phyloP scores from a whole-genome alignment of 2,797 vertebrate species.

The Premnoplex brunnescens region DNA sequence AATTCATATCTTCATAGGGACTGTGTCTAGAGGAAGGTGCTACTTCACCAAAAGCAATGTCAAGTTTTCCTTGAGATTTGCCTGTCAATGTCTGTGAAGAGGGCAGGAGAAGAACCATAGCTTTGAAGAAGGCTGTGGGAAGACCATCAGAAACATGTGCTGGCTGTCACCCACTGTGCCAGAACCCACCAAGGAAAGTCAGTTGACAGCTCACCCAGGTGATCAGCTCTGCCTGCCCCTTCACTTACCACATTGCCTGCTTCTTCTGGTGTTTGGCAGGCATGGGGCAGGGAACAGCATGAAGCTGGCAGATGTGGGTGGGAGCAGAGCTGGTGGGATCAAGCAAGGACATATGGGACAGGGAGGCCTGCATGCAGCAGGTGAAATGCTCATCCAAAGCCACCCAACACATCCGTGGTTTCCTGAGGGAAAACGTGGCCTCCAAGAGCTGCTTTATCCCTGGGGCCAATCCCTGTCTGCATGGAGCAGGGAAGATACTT shows the following conservation, averaged over 20 bases:
- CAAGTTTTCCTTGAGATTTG: neutral
- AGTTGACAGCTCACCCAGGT: neutral
- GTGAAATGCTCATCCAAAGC: neutral
- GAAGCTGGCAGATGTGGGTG: fast-evolving
- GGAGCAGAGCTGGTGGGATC: neutral
- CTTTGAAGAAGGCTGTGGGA: neutral
- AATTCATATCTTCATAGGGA: fast-evolving
- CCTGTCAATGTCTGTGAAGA: neutral
- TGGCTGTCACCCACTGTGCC: neutral
- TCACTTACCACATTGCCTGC: too few relatives aligned
- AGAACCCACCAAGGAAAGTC: neutral
- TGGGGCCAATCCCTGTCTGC: fast-evolving
- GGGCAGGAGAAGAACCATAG: neutral
- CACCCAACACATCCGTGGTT: fast-evolving
- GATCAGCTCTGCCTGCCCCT: too few relatives aligned
- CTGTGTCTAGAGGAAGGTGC: neutral
- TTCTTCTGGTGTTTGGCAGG: neutral
- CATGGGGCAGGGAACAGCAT: fast-evolving
- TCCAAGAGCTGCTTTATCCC: neutral
- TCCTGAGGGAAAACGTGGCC: neutral
- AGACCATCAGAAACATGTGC: fast-evolving
- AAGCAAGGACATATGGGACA: neutral
- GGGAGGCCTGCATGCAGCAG: too few relatives aligned
- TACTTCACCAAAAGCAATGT: neutral
- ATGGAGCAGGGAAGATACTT: too few relatives aligned